phyloP scores from a whole-genome alignment of 2,888 invertebrate genomes.

The Amaurobius ferox region DNA sequence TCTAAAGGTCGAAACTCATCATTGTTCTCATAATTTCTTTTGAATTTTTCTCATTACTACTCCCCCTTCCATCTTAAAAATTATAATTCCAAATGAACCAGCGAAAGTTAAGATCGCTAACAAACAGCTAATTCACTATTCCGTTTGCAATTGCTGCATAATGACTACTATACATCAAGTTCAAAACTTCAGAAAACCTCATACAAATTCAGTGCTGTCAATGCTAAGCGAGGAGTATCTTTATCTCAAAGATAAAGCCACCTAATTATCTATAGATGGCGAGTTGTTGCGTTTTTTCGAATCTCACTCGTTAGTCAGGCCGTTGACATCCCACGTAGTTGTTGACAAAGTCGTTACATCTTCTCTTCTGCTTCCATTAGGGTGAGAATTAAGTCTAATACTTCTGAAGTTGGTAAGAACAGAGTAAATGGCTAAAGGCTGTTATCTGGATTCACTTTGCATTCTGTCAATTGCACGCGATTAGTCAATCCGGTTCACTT shows the following conservation, averaged over 20 bases:
- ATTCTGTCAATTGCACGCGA: background rate
- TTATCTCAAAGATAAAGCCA: slow-evolving; percentile 40
- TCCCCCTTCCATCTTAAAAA: background rate
- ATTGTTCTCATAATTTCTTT: too few relatives aligned
- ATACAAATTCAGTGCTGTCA: background rate
- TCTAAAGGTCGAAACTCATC: too few relatives aligned
- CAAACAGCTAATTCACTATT: background rate
- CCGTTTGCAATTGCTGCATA: background rate
- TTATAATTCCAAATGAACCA: background rate
- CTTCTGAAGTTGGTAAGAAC: background rate
- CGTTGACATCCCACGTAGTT: background rate
- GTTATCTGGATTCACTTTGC: too few relatives aligned
- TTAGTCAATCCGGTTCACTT: background rate
- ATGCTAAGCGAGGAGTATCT: background rate
- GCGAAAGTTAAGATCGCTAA: background rate
- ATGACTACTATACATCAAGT: background rate
- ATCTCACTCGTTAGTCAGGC: background rate
- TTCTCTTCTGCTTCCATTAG: background rate
- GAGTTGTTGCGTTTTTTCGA: background rate
- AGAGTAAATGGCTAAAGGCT: background rate
- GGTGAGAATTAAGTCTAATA: background rate
- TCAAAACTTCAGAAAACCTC: background rate
- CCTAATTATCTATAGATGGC: slow-evolving; percentile 19
- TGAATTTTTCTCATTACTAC: too few relatives aligned
- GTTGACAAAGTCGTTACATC: slow-evolving; percentile 1